Evolutionary conservation across 2,888 invertebrate genomes (phyloP), one percentile per base, ranked within the genome.

Genomic region (Dryomyza anilis): DNA sequence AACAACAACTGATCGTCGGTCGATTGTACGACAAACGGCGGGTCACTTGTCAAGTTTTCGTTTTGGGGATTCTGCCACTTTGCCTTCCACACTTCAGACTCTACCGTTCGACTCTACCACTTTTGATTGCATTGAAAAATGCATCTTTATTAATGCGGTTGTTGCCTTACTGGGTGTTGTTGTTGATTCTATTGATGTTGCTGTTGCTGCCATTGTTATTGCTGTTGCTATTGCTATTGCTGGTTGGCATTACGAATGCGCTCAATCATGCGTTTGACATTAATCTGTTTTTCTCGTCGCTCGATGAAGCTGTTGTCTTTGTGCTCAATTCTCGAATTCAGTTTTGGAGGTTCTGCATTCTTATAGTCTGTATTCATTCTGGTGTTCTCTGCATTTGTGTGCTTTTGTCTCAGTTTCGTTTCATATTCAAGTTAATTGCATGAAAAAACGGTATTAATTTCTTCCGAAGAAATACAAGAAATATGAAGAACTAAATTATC

Each of bases 251-350:
- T 52, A 29, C n/a, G 48, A 50, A 25, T 50, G 25, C 50, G 50
- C 50, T 50, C 50, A 25, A 21, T 50, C 50, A 50, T 27, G 48
- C 19, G 14, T 27, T 50, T n/a, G 50, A 50, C 50, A 50, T 50
- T 19, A 48, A 23, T 27, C 25, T 2, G n/a, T 25, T 27, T 50
- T 43, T 43, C 14, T n/a, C 39, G 39, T 14, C n/a, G 33, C 33
- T n/a, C 39, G 39, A 14, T 39, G 39, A 14, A 39, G n/a, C 14
- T 39, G 39, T 6, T 39, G 12, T 39, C 14, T 39, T 39, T 39
- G 39, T 7, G 39, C 12, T 39, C 14, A 39, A 39, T 39, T 7
- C n/a, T 39, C 39, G 39, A 39, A 39, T 12, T 33, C 33, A 12
- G 33, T 7, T 33, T 33, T 33, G 7, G 7, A 33, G 7, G 12